A percentile compares a stretch with the other conserved stretches of the same genome.
These are phyloP conservation scores for Cydia strobilella DNA, from an alignment of 1,140 invertebrate species.

Conservation along the genomic window DNA sequence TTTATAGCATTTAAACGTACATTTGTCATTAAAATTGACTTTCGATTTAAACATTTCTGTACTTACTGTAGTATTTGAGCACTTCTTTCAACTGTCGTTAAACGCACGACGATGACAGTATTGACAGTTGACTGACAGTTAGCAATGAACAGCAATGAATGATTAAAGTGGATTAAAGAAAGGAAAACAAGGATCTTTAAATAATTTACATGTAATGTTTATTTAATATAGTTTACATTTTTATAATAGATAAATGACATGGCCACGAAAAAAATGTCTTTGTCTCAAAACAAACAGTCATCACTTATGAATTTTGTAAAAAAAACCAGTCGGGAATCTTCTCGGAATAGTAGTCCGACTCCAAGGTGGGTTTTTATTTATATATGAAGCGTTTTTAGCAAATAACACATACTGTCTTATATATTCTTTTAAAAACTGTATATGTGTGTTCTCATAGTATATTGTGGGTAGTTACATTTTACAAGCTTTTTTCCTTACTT, in stretches of 20 bases:
- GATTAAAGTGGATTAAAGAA: background rate
- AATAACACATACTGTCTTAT: too few relatives aligned
- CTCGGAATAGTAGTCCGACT: constrained; percentile 33
- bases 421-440: too few relatives aligned
- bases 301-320: constrained; percentile 54
- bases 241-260: constrained; percentile 35
- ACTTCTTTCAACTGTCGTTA: background rate
- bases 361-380: background rate
- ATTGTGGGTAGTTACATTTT: too few relatives aligned
- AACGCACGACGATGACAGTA: too few relatives aligned
- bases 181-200: background rate
- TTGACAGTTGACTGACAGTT: background rate
- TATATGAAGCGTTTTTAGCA: too few relatives aligned
- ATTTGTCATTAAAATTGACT: too few relatives aligned
- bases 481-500: too few relatives aligned
- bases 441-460: too few relatives aligned
- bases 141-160: background rate
- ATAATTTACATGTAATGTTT: background rate
- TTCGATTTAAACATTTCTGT: too few relatives aligned
- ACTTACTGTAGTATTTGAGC: background rate
- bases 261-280: constrained; percentile 43
- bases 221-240: background rate
- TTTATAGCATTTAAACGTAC: too few relatives aligned
- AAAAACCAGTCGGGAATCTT: constrained; percentile 42
- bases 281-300: constrained; percentile 44